Conservation (phyloP, 2,797 vertebrate species). For the Masticophis lateralis region DNA sequence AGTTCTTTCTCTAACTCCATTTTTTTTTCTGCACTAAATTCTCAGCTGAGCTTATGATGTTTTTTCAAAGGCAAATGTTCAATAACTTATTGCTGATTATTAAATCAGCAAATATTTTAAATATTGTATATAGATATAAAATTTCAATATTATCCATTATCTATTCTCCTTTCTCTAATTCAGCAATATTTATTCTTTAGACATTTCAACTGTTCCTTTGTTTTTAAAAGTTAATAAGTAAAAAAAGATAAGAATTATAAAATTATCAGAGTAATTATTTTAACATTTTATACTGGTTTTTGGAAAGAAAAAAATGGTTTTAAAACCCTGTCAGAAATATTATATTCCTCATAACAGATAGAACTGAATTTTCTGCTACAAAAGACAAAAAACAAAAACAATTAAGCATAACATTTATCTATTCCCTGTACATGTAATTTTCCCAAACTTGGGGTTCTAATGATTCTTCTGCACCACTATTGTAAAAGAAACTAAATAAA, state of each 20-base stretch:
- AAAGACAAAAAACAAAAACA: background rate
- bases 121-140: too few species aligned
- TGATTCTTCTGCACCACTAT: constrained; percentile 23
- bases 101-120: background rate
- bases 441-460: background rate
- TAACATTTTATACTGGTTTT: background rate
- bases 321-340: background rate
- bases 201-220: background rate
- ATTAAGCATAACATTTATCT: background rate
- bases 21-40: background rate
- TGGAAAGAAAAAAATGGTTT: background rate
- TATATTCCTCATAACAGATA: background rate
- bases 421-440: background rate
- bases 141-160: background rate
- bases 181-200: background rate
- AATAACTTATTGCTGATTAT: background rate
- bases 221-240: background rate
- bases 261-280: background rate
- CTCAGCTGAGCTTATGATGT: background rate
- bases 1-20: background rate
- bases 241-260: background rate
- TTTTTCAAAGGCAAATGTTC: background rate
- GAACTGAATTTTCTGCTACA: background rate
- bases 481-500: background rate
- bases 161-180: background rate